phyloP scores from a whole-genome alignment of 2,888 invertebrate species.

The Ormyrus labotus region DNA sequence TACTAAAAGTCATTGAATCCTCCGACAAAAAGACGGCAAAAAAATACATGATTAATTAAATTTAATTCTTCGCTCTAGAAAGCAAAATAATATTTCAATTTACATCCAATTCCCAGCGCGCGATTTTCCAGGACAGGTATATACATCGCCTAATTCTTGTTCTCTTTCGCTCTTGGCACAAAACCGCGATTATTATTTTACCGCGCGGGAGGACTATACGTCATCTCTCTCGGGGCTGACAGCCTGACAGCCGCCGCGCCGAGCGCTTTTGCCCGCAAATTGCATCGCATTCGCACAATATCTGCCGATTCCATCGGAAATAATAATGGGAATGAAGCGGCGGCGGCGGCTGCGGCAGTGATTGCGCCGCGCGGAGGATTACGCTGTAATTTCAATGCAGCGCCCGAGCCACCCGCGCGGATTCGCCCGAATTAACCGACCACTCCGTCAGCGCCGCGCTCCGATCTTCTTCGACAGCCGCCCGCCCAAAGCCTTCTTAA shows the following conservation, averaged over 20 bases:
- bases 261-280: constrained; percentile 41
- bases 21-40: no score
- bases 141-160: constrained; percentile 24
- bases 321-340: constrained; percentile 52
- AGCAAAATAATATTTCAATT: no score
- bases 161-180: not conserved
- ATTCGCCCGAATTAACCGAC: constrained; percentile 35
- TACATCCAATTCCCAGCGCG: no score
- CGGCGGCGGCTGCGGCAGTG: not conserved
- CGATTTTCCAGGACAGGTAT: no score
- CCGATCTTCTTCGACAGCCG: constrained; percentile 7
- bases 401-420: not conserved
- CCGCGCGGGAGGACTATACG: constrained; percentile 23
- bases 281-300: constrained; percentile 56
- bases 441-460: constrained; percentile 19
- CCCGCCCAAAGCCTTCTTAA: constrained; percentile 8
- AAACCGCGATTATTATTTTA: constrained; percentile 46
- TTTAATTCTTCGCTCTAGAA: no score
- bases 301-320: constrained; percentile 56
- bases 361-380: constrained; percentile 43
- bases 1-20: no score
- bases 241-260: constrained; percentile 41
- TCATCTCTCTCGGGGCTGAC: constrained; percentile 42
- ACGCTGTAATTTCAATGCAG: constrained; percentile 34
- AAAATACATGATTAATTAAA: no score